phyloP scores from a whole-genome alignment of 2,888 invertebrate genomes.

The Fragum whitleyi region DNA sequence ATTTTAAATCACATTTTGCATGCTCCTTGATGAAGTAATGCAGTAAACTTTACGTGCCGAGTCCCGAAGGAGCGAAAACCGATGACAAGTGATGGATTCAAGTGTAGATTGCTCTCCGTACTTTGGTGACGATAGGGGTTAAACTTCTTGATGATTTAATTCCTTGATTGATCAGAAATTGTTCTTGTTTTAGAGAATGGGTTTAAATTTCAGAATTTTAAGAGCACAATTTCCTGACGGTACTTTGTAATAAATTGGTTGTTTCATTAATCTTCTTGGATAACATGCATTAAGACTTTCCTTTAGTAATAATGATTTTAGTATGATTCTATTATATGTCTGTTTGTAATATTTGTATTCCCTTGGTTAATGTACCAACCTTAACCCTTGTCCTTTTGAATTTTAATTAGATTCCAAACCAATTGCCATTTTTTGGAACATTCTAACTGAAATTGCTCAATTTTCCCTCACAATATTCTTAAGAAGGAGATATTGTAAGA shows the following conservation, averaged over 20 bases:
- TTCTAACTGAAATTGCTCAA: too few relatives aligned
- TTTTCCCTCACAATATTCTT: too few relatives aligned
- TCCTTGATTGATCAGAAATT: slow-evolving; percentile 22
- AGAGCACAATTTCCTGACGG: slow-evolving; percentile 10
- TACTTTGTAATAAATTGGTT: neutral
- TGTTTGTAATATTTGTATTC: too few relatives aligned
- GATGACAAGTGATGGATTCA: slow-evolving; percentile 32
- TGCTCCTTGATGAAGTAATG: slow-evolving; percentile 30
- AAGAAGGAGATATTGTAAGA: too few relatives aligned
- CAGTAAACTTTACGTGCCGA: slow-evolving; percentile 17
- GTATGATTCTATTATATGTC: too few relatives aligned
- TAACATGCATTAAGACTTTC: too few relatives aligned
- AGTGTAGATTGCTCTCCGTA: slow-evolving; percentile 7
- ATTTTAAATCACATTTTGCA: slow-evolving; percentile 42
- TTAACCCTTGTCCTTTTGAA: too few relatives aligned
- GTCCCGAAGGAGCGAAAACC: slow-evolving; percentile 8
- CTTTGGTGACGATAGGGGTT: slow-evolving; percentile 27
- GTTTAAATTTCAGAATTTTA: slow-evolving; percentile 16
- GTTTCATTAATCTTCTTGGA: neutral
- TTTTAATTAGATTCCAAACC: too few relatives aligned
- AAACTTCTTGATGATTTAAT: slow-evolving; percentile 18
- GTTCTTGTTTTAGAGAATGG: neutral
- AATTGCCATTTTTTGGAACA: too few relatives aligned
- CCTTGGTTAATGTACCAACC: too few relatives aligned
- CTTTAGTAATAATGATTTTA: too few relatives aligned